Conservation (phyloP, 2,797 vertebrate species). For the Neosilurus mollespiculum region DNA sequence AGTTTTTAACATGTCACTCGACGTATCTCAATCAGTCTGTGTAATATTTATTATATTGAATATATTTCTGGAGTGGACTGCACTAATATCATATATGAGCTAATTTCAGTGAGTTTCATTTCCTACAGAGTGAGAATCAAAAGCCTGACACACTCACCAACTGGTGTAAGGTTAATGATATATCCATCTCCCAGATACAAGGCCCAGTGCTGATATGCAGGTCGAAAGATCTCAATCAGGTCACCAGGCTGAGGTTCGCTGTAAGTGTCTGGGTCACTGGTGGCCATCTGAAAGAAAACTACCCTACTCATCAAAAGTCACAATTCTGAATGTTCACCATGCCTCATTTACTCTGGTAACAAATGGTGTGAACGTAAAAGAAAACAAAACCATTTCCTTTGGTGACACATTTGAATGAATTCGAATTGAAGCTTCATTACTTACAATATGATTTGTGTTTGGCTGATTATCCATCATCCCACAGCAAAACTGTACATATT, state of each 20-base stretch:
- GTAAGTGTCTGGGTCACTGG: conserved; percentile 70
- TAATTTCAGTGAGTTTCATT: background rate
- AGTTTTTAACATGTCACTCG: background rate
- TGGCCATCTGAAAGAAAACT: conserved; percentile 77
- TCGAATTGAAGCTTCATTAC: conserved; percentile 40
- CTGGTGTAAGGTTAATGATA: conserved; percentile 85
- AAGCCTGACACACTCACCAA: conserved; percentile 74
- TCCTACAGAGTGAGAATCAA: background rate
- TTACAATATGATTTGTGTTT: conserved; percentile 65
- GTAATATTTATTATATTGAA: background rate
- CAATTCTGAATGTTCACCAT: background rate
- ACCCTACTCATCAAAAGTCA: background rate
- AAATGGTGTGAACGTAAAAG: too few relatives aligned
- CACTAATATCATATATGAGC: background rate
- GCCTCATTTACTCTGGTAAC: background rate
- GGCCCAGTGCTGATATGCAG: conserved; percentile 92
- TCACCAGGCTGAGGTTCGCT: conserved; percentile 85
- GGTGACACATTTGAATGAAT: background rate
- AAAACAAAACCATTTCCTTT: background rate
- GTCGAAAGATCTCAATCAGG: conserved; percentile 91
- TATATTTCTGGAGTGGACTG: too few relatives aligned
- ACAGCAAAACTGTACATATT: conserved; percentile 76
- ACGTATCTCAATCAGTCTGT: background rate
- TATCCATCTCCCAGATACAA: conserved; percentile 92
- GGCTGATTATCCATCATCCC: conserved; percentile 78